Base-by-base conservation (phyloP, 2,797 vertebrate species). In the Anguilla anguilla region DNA sequence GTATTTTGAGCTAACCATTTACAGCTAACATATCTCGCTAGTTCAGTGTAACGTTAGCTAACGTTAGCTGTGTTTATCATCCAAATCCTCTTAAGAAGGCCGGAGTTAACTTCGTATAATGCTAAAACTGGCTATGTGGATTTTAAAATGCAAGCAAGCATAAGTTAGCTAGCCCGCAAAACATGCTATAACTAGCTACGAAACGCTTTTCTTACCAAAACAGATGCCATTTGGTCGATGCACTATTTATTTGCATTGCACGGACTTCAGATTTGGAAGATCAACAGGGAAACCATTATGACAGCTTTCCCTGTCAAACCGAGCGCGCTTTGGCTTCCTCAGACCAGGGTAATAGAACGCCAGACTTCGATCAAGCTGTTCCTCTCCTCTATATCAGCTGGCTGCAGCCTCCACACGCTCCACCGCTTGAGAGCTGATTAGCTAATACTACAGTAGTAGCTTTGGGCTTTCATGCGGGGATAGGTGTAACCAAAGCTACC, bases 181-280 rank as follows among this genome's bases (percentile, higher is more conserved):
- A 22, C 3, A 6, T 57, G 22, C 51, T 35, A 49, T 51, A 35
- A n/a, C 49, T 77, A 69, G 43, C 22, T 43, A 86, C 43, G 22
- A 51, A 35, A 49, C n/a, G 19, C 15, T 22, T 43, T 31, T 87
- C 82, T 89, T 89, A 89, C 88, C 88, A 89, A 83, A 31, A 87
- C 86, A 77, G 88, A 89, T 69, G 88, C 88, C 88, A 89, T 89
- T 6, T 28, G 49, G 79, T 82, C 25, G 79, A 53, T 3, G 53
- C 31, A 19, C 15, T 72, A 6, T 39, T 59, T 13, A 15, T 57
- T 72, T 25, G 49, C n/a, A 69, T 69, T n/a, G 46, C 17, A 31
- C 0, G 28, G 35, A 57, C 51, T 86, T 74, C 13, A 35, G 43
- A 13, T 53, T 13, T 35, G 31, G 49, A 79, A 61, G 28, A 81